Evolutionary conservation across 2,797 vertebrate species (phyloP).

Genomic region (Ctenopoma multispine): DNA sequence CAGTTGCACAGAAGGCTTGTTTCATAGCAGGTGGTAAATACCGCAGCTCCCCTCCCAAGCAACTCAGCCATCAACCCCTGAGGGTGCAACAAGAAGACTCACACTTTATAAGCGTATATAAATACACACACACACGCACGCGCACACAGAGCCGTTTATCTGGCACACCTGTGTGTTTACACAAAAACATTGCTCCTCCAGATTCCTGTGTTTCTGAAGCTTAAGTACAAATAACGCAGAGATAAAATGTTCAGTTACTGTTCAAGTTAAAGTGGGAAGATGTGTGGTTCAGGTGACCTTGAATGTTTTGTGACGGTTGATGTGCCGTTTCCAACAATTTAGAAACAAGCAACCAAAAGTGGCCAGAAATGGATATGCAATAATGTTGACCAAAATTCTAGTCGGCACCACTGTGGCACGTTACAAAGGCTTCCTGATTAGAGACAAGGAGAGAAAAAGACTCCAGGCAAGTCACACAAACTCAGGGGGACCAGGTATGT

Average conservation of each 20-base stretch:
- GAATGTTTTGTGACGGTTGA: slow-evolving; percentile 7
- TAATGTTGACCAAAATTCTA: slow-evolving; percentile 5
- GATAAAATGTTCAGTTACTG: slow-evolving; percentile 41
- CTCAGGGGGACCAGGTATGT: slow-evolving; percentile 12
- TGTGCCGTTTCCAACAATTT: slow-evolving; percentile 16
- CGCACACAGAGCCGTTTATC: slow-evolving; percentile 42
- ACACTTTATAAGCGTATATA: slow-evolving; percentile 44
- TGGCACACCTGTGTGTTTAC: slow-evolving; percentile 58
- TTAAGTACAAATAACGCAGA: slow-evolving; percentile 41
- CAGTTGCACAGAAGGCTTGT: slow-evolving; percentile 73
- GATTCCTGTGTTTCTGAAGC: slow-evolving; percentile 52
- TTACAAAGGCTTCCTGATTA: slow-evolving; percentile 39
- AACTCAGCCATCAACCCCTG: slow-evolving; percentile 70
- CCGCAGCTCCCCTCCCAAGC: slow-evolving; percentile 68
- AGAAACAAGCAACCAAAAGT: slow-evolving; percentile 19
- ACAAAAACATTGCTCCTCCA: slow-evolving; percentile 45
- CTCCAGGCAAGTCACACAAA: slow-evolving; percentile 16
- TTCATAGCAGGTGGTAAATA: slow-evolving; percentile 80
- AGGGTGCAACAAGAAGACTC: slow-evolving; percentile 64
- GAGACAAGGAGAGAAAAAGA: slow-evolving; percentile 27
- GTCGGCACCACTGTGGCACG: not conserved
- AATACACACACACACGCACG: slow-evolving; percentile 20
- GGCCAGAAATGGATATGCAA: slow-evolving; percentile 25
- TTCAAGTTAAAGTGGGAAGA: slow-evolving; percentile 41
- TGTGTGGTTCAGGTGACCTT: slow-evolving; percentile 42